These are phyloP conservation scores for Ellobius talpinus DNA, from an alignment of 2,113 vertebrate species.

Conservation along the genomic window DNA sequence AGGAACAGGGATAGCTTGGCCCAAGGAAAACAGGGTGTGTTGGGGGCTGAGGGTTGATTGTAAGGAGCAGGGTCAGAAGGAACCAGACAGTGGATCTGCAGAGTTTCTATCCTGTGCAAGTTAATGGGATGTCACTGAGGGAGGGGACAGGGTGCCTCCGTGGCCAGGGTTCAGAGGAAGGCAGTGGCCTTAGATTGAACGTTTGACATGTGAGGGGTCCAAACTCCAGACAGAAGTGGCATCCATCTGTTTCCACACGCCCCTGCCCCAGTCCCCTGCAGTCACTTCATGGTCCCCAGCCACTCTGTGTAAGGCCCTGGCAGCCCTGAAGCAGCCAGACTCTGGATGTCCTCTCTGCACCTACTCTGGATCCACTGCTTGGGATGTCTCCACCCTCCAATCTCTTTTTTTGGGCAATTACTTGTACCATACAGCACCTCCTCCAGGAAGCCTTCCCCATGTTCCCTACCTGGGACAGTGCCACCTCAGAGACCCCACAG, in stretches of 20 bases:
- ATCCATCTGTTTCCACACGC: background rate
- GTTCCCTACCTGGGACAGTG: background rate
- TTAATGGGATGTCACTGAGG: background rate
- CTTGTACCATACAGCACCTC: background rate
- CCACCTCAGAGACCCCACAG: background rate
- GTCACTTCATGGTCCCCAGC: accelerated
- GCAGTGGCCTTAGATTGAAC: background rate
- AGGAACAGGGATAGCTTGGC: no score
- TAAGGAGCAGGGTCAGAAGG: background rate
- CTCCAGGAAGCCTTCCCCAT: background rate
- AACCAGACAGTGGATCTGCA: accelerated
- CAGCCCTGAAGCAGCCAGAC: background rate
- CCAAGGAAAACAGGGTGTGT: background rate
- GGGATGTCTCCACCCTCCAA: no score
- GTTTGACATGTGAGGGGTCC: background rate
- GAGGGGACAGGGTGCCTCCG: accelerated
- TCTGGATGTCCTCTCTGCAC: no score
- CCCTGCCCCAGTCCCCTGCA: no score
- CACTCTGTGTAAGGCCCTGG: background rate
- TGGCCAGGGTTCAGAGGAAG: background rate
- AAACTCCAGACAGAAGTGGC: background rate
- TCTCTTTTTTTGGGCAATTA: background rate
- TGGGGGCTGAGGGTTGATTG: background rate
- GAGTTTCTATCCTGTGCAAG: background rate
- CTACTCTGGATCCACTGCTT: background rate